Conservation (phyloP, 2,797 vertebrate genomes). For the Steatocranus sp. region DNA sequence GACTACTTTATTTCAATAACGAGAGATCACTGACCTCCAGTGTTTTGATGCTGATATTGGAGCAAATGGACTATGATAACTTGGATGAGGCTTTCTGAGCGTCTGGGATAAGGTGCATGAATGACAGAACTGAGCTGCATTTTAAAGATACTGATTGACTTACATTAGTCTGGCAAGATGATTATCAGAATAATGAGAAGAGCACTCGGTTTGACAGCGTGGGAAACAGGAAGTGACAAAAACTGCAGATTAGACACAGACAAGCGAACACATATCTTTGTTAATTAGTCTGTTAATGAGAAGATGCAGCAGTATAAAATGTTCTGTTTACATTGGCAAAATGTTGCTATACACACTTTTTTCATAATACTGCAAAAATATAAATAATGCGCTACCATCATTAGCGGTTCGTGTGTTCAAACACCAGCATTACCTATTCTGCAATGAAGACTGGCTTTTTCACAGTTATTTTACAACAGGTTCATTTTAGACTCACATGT, state of each 20-base stretch:
- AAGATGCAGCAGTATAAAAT: not conserved
- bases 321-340: not conserved
- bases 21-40: not conserved
- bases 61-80: not conserved
- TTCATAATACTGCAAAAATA: not conserved
- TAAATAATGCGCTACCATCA: not conserved
- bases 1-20: not conserved
- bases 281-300: not conserved
- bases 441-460: not conserved
- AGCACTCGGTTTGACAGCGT: not conserved
- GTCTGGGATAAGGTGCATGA: not conserved
- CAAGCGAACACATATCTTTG: not conserved
- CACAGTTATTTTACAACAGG: not conserved
- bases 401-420: not conserved
- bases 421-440: not conserved
- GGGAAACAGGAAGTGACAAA: not conserved
- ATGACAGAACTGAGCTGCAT: not conserved
- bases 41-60: not conserved
- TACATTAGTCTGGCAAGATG: not conserved
- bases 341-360: not conserved
- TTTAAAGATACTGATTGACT: not conserved
- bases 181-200: not conserved
- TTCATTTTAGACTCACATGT: not conserved
- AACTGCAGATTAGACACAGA: not conserved
- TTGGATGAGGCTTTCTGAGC: not conserved